A percentile compares a stretch with the other conserved stretches of the same genome.
Evolutionary conservation across 2,113 vertebrate genomes (phyloP).

Genomic region (Zeus faber): DNA sequence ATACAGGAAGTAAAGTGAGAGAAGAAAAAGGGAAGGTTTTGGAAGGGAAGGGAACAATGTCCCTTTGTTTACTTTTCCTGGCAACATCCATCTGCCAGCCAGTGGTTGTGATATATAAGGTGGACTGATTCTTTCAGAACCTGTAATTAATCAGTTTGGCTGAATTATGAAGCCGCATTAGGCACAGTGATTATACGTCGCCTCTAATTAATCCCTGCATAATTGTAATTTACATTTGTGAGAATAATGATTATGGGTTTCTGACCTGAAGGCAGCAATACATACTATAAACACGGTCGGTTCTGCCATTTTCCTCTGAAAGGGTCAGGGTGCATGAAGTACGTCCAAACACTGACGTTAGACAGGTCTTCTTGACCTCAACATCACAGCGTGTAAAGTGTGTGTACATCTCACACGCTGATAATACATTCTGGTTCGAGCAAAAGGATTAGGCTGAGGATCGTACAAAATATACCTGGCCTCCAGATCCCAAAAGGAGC

Average conservation of each 20-base stretch:
- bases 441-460: background rate
- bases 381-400: no score
- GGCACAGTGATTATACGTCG: conserved; percentile 36
- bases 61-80: background rate
- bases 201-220: conserved; percentile 42
- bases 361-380: no score
- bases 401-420: background rate
- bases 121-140: conserved; percentile 16
- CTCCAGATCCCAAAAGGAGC: conserved; percentile 90
- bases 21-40: background rate
- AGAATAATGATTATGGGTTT: no score
- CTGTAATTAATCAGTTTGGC: conserved; percentile 46
- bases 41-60: background rate
- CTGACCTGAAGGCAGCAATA: no score
- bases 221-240: no score
- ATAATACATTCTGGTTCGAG: background rate
- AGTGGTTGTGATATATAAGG: conserved; percentile 19
- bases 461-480: conserved; percentile 76
- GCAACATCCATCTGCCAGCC: conserved; percentile 27
- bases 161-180: conserved; percentile 53
- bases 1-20: conserved; percentile 1
- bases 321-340: no score
- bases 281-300: no score
- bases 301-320: no score
- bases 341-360: no score